These are phyloP conservation scores for Aporrectodea caliginosa DNA, from an alignment of 1,140 invertebrate species.

Conservation along the genomic window DNA sequence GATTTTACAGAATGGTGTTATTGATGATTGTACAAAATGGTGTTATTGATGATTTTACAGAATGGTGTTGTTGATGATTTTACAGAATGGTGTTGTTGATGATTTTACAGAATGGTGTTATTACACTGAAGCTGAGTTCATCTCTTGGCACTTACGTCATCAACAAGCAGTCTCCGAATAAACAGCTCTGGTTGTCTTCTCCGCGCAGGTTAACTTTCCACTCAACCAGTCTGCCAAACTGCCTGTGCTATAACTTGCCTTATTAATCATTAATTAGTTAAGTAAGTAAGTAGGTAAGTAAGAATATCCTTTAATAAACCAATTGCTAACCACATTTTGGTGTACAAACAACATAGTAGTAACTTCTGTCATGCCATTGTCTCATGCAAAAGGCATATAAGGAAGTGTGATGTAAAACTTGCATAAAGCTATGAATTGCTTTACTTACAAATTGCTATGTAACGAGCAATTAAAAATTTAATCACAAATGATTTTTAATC, in stretches of 20 bases:
- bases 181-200: conserved; percentile 95
- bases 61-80: too few species aligned
- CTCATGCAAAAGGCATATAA: background rate
- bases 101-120: conserved; percentile 81
- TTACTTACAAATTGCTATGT: too few species aligned
- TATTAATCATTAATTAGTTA: background rate
- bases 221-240: too few species aligned
- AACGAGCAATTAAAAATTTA: too few species aligned
- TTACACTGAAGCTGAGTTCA: conserved; percentile 77
- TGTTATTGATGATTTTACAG: too few species aligned
- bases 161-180: conserved; percentile 91
- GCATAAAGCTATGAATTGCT: too few species aligned
- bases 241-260: background rate
- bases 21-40: too few species aligned
- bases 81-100: too few species aligned
- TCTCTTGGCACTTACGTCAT: conserved; percentile 87
- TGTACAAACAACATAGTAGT: background rate
- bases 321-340: background rate
- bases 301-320: background rate
- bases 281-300: background rate
- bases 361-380: background rate
- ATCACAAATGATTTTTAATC: too few species aligned
- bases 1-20: too few species aligned
- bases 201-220: conserved; percentile 62
- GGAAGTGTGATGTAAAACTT: too few species aligned